phyloP scores from a whole-genome alignment of 2,888 invertebrate species.

The Bellardia pandia region DNA sequence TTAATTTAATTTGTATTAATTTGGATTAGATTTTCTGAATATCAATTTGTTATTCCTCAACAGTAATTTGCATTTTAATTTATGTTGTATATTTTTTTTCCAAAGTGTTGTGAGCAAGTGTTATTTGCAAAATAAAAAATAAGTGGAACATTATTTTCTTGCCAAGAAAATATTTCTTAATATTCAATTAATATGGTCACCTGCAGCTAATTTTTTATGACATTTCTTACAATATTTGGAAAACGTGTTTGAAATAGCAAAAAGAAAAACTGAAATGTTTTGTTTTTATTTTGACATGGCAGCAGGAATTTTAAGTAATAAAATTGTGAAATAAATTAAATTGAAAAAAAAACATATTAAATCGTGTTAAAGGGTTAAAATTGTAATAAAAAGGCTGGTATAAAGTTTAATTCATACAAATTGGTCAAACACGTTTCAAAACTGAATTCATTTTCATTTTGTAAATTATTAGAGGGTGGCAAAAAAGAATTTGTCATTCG shows the following conservation, averaged over 20 bases:
- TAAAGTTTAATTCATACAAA: not conserved
- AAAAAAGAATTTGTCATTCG: no score
- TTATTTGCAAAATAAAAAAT: no score
- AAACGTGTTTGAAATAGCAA: conserved; percentile 46
- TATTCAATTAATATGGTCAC: not conserved
- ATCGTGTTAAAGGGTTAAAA: conserved; percentile 5
- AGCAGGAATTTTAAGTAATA: conserved; percentile 14
- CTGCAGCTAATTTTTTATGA: not conserved
- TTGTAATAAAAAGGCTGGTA: not conserved
- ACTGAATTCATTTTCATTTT: not conserved
- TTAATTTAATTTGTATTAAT: no score
- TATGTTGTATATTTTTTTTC: no score
- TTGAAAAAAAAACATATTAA: not conserved
- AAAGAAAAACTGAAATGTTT: not conserved
- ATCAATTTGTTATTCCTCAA: no score
- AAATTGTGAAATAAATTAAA: not conserved
- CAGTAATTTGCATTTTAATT: no score
- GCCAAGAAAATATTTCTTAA: not conserved
- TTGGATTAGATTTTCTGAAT: no score
- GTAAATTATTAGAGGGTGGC: not conserved
- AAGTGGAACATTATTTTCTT: not conserved
- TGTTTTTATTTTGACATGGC: conserved; percentile 31
- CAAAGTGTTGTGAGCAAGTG: no score
- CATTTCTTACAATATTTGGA: conserved; percentile 24
- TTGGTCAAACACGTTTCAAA: not conserved